Evolutionary conservation across 2,888 invertebrate species (phyloP).

Genomic region (Dicyrtoma fusca): DNA sequence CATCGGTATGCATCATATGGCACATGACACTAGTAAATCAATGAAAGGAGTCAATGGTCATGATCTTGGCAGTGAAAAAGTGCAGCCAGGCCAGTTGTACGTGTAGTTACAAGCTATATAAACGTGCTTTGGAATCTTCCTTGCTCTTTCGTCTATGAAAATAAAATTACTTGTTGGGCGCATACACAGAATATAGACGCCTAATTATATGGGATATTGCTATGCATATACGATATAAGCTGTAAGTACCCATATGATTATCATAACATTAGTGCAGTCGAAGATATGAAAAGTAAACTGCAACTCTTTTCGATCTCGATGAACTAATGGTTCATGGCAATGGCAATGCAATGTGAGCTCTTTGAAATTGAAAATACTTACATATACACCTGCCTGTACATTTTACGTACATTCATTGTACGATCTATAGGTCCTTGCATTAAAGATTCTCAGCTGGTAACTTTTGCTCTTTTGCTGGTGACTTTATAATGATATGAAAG

Average conservation of each 20-base stretch:
- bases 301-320: conserved; percentile 5
- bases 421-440: background rate
- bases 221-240: background rate
- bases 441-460: conserved; percentile 4
- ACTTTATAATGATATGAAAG: too few species aligned
- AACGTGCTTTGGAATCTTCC: too few species aligned
- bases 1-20: conserved; percentile 19
- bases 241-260: too few species aligned
- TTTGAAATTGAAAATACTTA: too few species aligned
- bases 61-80: conserved; percentile 17
- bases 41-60: conserved; percentile 27
- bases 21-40: conserved; percentile 27
- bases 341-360: too few species aligned
- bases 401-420: too few species aligned
- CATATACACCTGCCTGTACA: too few species aligned
- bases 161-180: too few species aligned
- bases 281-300: background rate
- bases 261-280: too few species aligned
- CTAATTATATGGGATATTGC: background rate
- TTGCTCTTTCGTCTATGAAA: too few species aligned
- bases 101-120: background rate
- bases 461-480: too few species aligned
- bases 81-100: background rate
- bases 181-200: background rate
- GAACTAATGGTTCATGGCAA: too few species aligned